Percentiles rank a stretch among this genome's conserved stretches.
These are phyloP conservation scores for Malthinus flaveolus DNA, from an alignment of 2,888 invertebrate species.

Conservation along the genomic window DNA sequence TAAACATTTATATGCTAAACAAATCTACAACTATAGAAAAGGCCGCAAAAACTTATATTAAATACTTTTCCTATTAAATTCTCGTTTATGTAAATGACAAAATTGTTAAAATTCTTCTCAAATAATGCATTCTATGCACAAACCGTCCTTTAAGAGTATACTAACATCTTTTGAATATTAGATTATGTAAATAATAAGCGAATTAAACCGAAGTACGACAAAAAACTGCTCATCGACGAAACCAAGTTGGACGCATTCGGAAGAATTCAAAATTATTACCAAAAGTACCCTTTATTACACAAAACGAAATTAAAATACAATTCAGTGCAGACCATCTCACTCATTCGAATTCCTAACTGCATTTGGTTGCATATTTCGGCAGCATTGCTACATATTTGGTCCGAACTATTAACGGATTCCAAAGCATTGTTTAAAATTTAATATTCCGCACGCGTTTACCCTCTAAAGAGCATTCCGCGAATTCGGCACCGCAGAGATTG, in stretches of 20 bases:
- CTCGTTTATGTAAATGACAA: constrained; percentile 36
- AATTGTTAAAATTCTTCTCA: constrained; percentile 36
- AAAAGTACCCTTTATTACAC: constrained; percentile 8
- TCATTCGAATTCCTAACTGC: constrained; percentile 38
- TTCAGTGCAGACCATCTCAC: constrained; percentile 34
- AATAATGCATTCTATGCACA: constrained; percentile 31
- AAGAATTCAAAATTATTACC: no score
- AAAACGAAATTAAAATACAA: constrained; percentile 35
- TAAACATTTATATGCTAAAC: constrained; percentile 14
- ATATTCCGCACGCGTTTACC: constrained; percentile 54
- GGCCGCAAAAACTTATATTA: constrained; percentile 29
- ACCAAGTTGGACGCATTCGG: no score
- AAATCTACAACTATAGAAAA: constrained; percentile 18
- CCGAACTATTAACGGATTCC: constrained; percentile 56
- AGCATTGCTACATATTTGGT: constrained; percentile 49
- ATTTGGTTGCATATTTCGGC: constrained; percentile 40
- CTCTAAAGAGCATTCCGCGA: constrained; percentile 44
- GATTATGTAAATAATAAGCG: neutral
- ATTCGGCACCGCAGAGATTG: constrained; percentile 36
- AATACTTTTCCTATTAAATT: constrained; percentile 30
- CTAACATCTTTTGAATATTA: constrained; percentile 7
- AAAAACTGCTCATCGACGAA: no score
- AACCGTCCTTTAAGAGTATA: constrained; percentile 14
- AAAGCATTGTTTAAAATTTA: constrained; percentile 55
- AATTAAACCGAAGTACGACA: no score